A percentile compares a stretch with the other conserved stretches of the same genome.
phyloP scores from a whole-genome alignment of 2,113 vertebrate genomes.

The Labrus mixtus region DNA sequence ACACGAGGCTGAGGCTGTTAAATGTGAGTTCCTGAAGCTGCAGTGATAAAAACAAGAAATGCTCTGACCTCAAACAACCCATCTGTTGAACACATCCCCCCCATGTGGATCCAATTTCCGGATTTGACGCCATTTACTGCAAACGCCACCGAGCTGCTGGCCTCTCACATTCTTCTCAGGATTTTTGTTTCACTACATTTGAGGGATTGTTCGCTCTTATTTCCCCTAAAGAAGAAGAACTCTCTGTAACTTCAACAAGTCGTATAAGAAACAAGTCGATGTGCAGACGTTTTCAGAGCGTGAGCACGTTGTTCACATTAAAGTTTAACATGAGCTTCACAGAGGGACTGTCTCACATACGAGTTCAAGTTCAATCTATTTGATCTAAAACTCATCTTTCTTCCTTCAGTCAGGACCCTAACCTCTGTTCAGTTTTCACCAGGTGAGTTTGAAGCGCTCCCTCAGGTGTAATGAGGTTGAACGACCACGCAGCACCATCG shows the following conservation, averaged over 20 bases:
- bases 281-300: too few relatives aligned
- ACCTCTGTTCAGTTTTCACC: constrained; percentile 61
- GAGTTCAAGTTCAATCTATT: too few relatives aligned
- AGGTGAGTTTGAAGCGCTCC: constrained; percentile 51
- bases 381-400: too few relatives aligned
- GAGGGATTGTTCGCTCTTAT: not conserved
- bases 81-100: constrained; percentile 21
- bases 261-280: too few relatives aligned
- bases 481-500: constrained; percentile 45
- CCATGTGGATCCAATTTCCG: constrained; percentile 33
- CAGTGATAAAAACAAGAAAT: not conserved
- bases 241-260: not conserved
- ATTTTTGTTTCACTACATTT: not conserved
- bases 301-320: too few relatives aligned
- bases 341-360: too few relatives aligned
- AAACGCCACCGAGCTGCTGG: not conserved
- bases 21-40: too few relatives aligned
- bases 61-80: constrained; percentile 23
- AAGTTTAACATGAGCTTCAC: too few relatives aligned
- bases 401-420: constrained; percentile 17
- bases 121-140: constrained; percentile 25
- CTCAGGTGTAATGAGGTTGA: constrained; percentile 74
- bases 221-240: not conserved
- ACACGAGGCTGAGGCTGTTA: not conserved
- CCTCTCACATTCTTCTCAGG: constrained; percentile 14